Percentiles rank a stretch among this genome's conserved stretches.
These are phyloP conservation scores for Xylophagus ater DNA, from an alignment of 2,888 invertebrate genomes.

Conservation along the genomic window DNA sequence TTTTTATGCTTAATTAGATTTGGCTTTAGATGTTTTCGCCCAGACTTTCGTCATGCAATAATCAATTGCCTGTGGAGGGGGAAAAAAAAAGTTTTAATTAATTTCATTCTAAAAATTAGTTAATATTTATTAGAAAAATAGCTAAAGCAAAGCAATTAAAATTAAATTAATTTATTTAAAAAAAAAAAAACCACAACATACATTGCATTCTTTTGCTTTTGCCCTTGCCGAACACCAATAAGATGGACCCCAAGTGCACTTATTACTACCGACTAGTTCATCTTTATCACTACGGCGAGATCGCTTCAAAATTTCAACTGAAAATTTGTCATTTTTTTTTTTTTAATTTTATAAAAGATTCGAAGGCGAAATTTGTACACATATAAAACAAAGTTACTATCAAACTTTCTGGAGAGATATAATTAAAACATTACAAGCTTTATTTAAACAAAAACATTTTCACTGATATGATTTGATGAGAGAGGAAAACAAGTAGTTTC, in stretches of 20 bases:
- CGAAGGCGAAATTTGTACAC: too few relatives aligned
- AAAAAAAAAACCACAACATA: constrained; percentile 8
- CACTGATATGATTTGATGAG: too few relatives aligned
- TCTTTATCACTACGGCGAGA: neutral
- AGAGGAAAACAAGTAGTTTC: too few relatives aligned
- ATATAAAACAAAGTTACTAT: too few relatives aligned
- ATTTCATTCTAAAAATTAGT: neutral
- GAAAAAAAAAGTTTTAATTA: neutral
- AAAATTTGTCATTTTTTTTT: too few relatives aligned
- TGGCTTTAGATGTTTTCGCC: too few relatives aligned
- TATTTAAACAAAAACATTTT: too few relatives aligned
- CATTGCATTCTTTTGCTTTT: constrained; percentile 42
- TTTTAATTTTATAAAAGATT: neutral
- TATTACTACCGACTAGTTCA: constrained; percentile 42
- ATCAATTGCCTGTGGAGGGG: constrained; percentile 30
- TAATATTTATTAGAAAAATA: too few relatives aligned
- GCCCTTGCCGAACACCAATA: constrained; percentile 58
- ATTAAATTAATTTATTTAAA: constrained; percentile 6
- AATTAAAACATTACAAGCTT: too few relatives aligned
- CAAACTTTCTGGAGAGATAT: too few relatives aligned
- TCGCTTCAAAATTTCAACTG: neutral
- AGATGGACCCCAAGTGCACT: constrained; percentile 60
- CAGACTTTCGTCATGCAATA: constrained; percentile 37
- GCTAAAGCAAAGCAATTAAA: neutral
- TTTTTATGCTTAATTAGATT: too few relatives aligned